phyloP scores from a whole-genome alignment of 2,113 vertebrate genomes.

The Okapia johnstoni region DNA sequence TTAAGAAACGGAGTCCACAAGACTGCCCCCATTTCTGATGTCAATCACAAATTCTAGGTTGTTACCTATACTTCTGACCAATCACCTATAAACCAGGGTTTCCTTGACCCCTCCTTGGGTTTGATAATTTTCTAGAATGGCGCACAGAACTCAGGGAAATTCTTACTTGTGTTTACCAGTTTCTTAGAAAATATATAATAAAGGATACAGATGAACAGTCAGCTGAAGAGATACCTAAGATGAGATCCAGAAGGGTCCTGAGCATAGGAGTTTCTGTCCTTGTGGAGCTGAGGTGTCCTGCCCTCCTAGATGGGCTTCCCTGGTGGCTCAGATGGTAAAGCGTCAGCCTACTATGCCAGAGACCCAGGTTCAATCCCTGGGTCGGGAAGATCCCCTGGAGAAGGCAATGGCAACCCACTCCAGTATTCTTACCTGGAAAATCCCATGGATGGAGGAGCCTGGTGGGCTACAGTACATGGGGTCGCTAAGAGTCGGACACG shows the following conservation, averaged over 20 bases:
- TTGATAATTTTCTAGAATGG: background rate
- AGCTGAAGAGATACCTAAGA: background rate
- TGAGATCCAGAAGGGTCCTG: background rate
- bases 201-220: background rate
- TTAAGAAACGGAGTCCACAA: background rate
- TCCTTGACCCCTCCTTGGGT: background rate
- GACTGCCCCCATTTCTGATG: background rate
- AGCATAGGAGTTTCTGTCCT: background rate
- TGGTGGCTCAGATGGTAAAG: accelerated
- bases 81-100: background rate
- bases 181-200: background rate
- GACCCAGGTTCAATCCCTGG: background rate
- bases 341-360: accelerated
- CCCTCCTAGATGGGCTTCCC: background rate
- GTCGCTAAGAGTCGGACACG: background rate
- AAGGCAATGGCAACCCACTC: background rate
- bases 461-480: background rate
- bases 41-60: background rate
- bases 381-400: background rate
- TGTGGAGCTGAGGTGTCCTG: background rate
- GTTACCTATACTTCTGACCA: background rate
- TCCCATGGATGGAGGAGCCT: background rate
- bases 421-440: background rate
- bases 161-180: background rate
- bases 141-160: background rate